A percentile compares a stretch with the other conserved stretches of the same genome.
Conservation (phyloP, 2,797 vertebrate genomes). For the Tragopan temminckii region DNA sequence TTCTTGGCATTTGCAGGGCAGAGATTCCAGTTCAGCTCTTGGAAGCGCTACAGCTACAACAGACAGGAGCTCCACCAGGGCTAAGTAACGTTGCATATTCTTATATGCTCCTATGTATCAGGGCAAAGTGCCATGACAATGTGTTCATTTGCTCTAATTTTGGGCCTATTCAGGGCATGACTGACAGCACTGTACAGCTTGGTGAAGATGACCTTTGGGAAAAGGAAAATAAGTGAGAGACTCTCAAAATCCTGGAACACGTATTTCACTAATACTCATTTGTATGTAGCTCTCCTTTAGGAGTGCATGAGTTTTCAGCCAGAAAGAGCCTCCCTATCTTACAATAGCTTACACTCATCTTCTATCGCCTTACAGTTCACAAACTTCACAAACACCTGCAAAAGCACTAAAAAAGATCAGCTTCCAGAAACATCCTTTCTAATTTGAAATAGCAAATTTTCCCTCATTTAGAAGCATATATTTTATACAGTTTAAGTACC, state of each 20-base stretch:
- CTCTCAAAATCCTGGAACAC: background rate
- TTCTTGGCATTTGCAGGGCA: background rate
- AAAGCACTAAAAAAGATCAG: fast-evolving
- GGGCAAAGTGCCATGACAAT: background rate
- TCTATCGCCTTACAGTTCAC: background rate
- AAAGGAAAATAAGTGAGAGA: background rate
- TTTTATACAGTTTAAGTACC: background rate
- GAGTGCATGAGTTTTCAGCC: background rate
- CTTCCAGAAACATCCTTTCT: background rate
- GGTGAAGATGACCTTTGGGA: background rate
- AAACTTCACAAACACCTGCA: background rate
- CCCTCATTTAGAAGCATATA: background rate
- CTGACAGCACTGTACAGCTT: background rate
- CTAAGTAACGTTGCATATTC: background rate
- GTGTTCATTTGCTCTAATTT: background rate
- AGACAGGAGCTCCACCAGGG: background rate
- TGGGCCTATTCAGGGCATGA: background rate
- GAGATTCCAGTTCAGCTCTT: background rate
- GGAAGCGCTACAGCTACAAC: fast-evolving
- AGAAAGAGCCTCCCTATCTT: background rate
- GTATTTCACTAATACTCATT: background rate
- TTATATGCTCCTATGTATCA: background rate
- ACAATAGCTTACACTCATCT: background rate
- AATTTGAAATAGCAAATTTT: background rate
- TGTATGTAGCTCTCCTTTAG: background rate